Evolutionary conservation across 2,888 invertebrate genomes (phyloP).

Genomic region (Campopleginae sp.): DNA sequence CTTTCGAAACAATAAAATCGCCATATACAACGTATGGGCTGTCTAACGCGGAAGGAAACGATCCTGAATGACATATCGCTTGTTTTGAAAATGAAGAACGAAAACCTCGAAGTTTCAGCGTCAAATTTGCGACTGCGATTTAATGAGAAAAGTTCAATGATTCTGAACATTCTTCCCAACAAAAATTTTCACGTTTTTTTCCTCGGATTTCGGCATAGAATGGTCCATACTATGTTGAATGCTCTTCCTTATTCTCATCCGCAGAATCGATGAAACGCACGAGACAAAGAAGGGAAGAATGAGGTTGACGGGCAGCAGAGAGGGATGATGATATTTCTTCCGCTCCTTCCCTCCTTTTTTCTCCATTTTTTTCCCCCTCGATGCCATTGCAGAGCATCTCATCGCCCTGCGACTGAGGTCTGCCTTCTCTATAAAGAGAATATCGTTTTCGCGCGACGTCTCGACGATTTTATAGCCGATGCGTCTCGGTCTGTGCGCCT

Average conservation of each 20-base stretch:
- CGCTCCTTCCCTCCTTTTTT: neutral
- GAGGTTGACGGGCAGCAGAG: slow-evolving; percentile 10
- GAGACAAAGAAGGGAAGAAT: slow-evolving; percentile 19
- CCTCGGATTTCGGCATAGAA: neutral
- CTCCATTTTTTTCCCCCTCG: slow-evolving; percentile 1
- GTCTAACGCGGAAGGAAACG: neutral
- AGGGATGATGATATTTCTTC: slow-evolving; percentile 58
- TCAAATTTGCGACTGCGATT: neutral
- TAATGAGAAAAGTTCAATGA: neutral
- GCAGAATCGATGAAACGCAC: slow-evolving; percentile 41
- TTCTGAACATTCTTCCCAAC: neutral
- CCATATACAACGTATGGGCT: slow-evolving; percentile 16
- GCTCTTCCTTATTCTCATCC: slow-evolving; percentile 45
- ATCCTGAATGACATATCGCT: neutral
- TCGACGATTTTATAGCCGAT: slow-evolving; percentile 81
- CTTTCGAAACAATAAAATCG: slow-evolving; percentile 60
- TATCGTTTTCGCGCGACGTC: slow-evolving; percentile 55
- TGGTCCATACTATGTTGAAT: slow-evolving; percentile 8
- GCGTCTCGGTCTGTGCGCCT: slow-evolving; percentile 62
- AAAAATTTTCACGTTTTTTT: neutral
- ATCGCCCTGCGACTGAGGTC: slow-evolving; percentile 32
- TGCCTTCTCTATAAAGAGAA: slow-evolving; percentile 33
- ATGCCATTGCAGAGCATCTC: slow-evolving; percentile 38
- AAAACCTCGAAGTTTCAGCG: neutral
- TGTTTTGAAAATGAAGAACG: neutral